phyloP scores from a whole-genome alignment of 2,797 vertebrate genomes.

The Leptodactylus fallax region DNA sequence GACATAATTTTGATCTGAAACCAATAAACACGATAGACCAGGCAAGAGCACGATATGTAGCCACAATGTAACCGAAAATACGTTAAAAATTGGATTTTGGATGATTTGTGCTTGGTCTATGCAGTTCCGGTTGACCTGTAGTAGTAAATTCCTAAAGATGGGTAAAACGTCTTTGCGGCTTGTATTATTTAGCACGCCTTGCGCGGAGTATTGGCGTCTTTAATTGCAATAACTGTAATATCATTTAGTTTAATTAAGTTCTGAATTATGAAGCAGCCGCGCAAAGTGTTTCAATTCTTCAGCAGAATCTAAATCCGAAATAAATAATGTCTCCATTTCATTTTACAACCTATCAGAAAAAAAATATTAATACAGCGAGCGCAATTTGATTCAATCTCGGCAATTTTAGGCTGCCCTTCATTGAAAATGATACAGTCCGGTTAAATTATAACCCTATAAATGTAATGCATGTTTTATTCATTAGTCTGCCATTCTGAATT shows the following conservation, averaged over 20 bases:
- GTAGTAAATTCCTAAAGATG: constrained; percentile 4
- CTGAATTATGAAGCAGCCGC: constrained; percentile 47
- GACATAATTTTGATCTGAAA: too few relatives aligned
- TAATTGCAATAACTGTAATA: constrained; percentile 51
- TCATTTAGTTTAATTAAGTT: constrained; percentile 54
- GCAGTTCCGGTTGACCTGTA: neutral
- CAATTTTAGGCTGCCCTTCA: constrained; percentile 54
- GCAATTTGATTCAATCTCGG: constrained; percentile 58
- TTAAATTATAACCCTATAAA: constrained; percentile 63
- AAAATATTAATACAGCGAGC: constrained; percentile 51
- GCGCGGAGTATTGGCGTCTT: constrained; percentile 14
- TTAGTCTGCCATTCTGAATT: constrained; percentile 61
- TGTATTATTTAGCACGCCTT: constrained; percentile 41
- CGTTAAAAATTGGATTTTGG: neutral
- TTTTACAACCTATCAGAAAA: constrained; percentile 57
- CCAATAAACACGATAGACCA: too few relatives aligned
- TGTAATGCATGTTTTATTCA: constrained; percentile 62
- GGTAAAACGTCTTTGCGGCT: neutral
- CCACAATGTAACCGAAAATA: too few relatives aligned
- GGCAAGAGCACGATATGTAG: too few relatives aligned
- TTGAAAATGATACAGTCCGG: constrained; percentile 59
- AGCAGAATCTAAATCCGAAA: constrained; percentile 38
- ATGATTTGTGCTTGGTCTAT: neutral
- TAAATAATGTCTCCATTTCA: constrained; percentile 48
- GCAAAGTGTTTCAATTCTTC: constrained; percentile 26